These are phyloP conservation scores for Actias luna DNA, from an alignment of 2,888 invertebrate genomes.

Conservation along the genomic window DNA sequence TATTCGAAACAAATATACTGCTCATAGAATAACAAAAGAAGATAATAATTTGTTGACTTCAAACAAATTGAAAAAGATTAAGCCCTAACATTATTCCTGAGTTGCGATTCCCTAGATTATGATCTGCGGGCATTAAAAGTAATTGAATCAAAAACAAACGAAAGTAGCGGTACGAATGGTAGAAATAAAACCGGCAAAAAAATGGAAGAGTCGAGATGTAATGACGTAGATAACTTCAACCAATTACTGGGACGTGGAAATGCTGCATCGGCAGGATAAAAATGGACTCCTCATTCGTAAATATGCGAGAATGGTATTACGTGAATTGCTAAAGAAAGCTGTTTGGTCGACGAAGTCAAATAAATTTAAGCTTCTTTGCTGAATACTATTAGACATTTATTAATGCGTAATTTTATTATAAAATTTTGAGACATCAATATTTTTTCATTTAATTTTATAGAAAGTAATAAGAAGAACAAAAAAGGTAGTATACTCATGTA, in stretches of 20 bases:
- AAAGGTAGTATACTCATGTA: too few relatives aligned
- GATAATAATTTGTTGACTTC: slow-evolving; percentile 24
- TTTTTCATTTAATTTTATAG: background rate
- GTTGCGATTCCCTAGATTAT: slow-evolving; percentile 49
- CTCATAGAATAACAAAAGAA: slow-evolving; percentile 1
- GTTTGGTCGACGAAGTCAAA: slow-evolving; percentile 23
- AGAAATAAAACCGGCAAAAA: slow-evolving; percentile 67
- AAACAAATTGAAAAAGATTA: slow-evolving; percentile 36
- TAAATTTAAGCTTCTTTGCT: slow-evolving; percentile 19
- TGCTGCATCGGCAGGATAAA: slow-evolving; percentile 76
- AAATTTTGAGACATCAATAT: background rate
- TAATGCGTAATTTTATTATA: background rate
- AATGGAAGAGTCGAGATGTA: slow-evolving; percentile 75
- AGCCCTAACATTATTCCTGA: slow-evolving; percentile 43
- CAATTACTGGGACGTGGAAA: slow-evolving; percentile 74
- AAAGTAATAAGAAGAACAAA: too few relatives aligned
- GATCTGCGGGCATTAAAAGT: slow-evolving; percentile 64
- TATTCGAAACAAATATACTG: background rate
- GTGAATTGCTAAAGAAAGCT: slow-evolving; percentile 37
- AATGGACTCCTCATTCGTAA: slow-evolving; percentile 66
- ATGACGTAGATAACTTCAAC: slow-evolving; percentile 79
- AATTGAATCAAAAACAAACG: slow-evolving; percentile 79
- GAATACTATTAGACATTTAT: slow-evolving; percentile 13
- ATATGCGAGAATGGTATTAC: slow-evolving; percentile 63
- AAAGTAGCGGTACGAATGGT: slow-evolving; percentile 62